Evolutionary conservation across 2,888 invertebrate species (phyloP).

Genomic region (Pemphredon lugubris): DNA sequence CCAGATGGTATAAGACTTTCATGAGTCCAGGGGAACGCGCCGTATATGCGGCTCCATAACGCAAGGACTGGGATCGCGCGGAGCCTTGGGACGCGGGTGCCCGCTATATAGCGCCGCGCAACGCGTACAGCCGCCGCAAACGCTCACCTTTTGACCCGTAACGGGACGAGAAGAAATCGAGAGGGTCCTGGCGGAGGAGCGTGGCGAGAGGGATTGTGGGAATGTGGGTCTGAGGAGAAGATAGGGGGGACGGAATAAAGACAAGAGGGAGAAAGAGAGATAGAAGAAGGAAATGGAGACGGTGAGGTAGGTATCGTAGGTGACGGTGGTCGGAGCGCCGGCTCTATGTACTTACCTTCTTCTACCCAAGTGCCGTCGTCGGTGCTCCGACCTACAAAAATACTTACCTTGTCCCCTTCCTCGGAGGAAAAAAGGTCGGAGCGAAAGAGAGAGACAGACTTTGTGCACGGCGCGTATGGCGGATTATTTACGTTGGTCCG

Average conservation of each 20-base stretch:
- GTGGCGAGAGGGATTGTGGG: neutral
- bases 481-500: constrained; percentile 4
- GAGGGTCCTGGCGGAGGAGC: neutral
- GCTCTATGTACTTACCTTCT: constrained; percentile 7
- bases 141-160: constrained; percentile 74
- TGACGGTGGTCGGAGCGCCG: constrained; percentile 6
- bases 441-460: neutral
- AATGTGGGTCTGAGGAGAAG: neutral
- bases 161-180: constrained; percentile 32
- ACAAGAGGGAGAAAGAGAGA: neutral
- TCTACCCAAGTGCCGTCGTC: neutral
- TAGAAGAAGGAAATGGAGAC: constrained; percentile 7
- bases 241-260: neutral
- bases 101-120: constrained; percentile 46
- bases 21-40: constrained; percentile 59
- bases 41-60: constrained; percentile 30
- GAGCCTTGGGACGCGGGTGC: constrained; percentile 29
- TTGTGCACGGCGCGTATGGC: neutral
- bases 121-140: constrained; percentile 32
- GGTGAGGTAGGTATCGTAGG: neutral
- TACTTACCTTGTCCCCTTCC: constrained; percentile 10
- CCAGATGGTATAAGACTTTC: constrained; percentile 66
- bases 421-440: neutral
- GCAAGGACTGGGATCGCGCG: constrained; percentile 44
- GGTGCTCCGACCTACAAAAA: constrained; percentile 11